Evolutionary conservation across 2,113 vertebrate genomes (phyloP).

Genomic region (Nanger granti): DNA sequence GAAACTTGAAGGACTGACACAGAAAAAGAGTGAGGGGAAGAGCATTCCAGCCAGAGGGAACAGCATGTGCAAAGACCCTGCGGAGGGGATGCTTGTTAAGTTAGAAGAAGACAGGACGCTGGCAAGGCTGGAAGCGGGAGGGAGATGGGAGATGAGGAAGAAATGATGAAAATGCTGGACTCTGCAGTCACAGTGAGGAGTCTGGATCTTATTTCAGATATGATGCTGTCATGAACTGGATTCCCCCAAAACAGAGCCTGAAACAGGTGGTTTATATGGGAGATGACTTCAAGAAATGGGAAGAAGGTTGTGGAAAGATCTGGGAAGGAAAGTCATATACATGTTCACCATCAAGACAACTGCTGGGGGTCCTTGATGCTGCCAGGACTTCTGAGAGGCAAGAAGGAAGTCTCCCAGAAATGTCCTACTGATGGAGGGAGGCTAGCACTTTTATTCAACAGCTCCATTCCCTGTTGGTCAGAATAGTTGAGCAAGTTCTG

Average conservation of each 20-base stretch:
- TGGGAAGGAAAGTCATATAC: background rate
- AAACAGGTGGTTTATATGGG: background rate
- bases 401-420: background rate
- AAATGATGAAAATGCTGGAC: background rate
- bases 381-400: background rate
- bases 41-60: background rate
- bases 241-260: background rate
- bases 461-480: background rate
- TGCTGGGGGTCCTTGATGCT: background rate
- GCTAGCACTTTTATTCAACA: rapidly evolving
- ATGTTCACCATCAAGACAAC: background rate
- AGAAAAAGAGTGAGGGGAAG: background rate
- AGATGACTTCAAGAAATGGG: background rate
- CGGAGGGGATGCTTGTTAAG: background rate
- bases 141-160: background rate
- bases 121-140: background rate
- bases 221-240: background rate
- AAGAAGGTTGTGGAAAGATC: background rate
- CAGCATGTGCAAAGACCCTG: background rate
- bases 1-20: background rate
- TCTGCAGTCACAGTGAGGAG: background rate
- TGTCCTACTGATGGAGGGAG: background rate
- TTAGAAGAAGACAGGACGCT: background rate
- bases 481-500: background rate
- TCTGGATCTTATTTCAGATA: background rate